Percentiles rank a stretch among this genome's conserved stretches.
These are phyloP conservation scores for Cephus sareptanus DNA, from an alignment of 2,888 invertebrate genomes.

Conservation along the genomic window DNA sequence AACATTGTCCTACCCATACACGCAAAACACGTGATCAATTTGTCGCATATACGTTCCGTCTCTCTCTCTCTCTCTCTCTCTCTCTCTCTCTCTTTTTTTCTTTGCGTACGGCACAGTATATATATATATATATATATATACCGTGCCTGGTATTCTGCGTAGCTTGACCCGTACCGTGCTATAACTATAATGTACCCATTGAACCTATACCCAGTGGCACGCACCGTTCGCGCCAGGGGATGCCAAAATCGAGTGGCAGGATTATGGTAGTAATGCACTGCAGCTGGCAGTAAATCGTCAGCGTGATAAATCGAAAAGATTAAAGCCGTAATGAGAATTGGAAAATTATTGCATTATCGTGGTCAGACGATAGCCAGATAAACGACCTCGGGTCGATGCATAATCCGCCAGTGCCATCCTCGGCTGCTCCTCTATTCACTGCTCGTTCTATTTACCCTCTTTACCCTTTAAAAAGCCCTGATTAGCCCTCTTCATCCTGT, in stretches of 20 bases:
- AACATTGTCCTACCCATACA: conserved; percentile 52
- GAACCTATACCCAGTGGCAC: conserved; percentile 12
- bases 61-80: too few species aligned
- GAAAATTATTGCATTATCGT: conserved; percentile 34
- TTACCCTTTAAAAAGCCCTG: neutral
- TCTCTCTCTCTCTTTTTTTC: neutral
- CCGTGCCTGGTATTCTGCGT: neutral
- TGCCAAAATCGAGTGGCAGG: conserved; percentile 48
- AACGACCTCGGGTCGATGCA: neutral
- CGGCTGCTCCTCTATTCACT: neutral
- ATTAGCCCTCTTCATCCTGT: neutral
- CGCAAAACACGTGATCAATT: conserved; percentile 36
- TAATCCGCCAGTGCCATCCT: neutral
- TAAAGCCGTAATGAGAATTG: conserved; percentile 42
- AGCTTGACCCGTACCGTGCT: neutral
- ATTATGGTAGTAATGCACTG: conserved; percentile 47
- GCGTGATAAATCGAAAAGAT: conserved; percentile 50
- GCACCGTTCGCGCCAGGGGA: conserved; percentile 20
- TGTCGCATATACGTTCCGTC: conserved; percentile 35
- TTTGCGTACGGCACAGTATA: neutral
- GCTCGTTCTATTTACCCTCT: neutral
- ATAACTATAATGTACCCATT: neutral
- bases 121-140: neutral
- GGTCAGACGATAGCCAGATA: conserved; percentile 30
- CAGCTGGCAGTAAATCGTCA: conserved; percentile 50